Evolutionary conservation across 2,113 vertebrate species (phyloP).

Genomic region (Reinhardtius hippoglossoides): DNA sequence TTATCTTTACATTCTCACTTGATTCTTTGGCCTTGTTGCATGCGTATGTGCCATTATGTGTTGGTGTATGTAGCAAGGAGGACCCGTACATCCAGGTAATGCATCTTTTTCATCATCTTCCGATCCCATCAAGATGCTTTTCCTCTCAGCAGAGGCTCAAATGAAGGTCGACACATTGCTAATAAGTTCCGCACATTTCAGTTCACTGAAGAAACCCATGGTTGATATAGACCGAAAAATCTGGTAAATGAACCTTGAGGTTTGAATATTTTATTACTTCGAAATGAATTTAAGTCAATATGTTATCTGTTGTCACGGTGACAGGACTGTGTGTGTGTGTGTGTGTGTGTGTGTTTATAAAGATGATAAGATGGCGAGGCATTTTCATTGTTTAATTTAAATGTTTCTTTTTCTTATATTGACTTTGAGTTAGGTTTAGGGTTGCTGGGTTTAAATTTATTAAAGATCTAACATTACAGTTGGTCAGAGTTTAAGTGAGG

Average conservation of each 20-base stretch:
- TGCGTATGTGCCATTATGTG: not conserved
- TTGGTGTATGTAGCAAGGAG: not conserved
- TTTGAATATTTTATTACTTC: no score
- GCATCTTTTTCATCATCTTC: not conserved
- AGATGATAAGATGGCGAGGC: no score
- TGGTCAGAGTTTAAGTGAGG: not conserved
- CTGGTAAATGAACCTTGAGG: not conserved
- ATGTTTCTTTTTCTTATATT: not conserved
- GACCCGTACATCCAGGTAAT: not conserved
- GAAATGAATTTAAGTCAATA: not conserved
- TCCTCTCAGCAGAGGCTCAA: not conserved
- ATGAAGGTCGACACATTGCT: not conserved
- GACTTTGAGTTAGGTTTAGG: not conserved
- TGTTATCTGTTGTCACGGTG: no score
- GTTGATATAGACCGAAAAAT: not conserved
- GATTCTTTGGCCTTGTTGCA: conserved; percentile 6
- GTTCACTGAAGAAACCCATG: not conserved
- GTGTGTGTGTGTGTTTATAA: no score
- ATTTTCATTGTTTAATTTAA: no score
- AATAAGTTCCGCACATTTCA: no score
- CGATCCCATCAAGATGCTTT: not conserved
- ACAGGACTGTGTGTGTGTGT: no score
- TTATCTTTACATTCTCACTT: conserved; percentile 2
- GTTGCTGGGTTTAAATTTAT: conserved; percentile 8
- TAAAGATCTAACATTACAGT: not conserved